Base-by-base conservation (phyloP, 2,113 vertebrate genomes). In the Trochalopteron elliotii region DNA sequence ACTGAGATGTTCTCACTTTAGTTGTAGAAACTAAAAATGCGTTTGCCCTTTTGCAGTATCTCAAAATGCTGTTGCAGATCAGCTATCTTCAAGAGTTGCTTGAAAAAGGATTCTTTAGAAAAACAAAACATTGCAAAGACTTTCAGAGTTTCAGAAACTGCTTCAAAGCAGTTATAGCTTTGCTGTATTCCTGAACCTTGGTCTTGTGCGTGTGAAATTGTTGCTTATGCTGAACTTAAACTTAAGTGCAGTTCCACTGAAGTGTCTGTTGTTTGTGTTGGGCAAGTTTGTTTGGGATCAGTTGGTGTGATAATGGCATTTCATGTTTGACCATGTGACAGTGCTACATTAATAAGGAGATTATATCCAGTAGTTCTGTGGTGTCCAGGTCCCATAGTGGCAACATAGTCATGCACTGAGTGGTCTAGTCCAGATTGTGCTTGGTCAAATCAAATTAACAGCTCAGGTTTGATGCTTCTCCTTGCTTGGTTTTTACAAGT, bases 61-160 rank as follows among this genome's bases (percentile, higher is more conserved):
- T 92, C 74, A 86, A 71, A 90, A 84, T 86, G 77, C 28, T 53
- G 8, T 45, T 87, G 33, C 61, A 92, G 79, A 59, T 91, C 33
- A 91, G 45, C 75, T 76, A 25, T 61, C 87, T 83, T 80, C 45
- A 61, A 13, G 31, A 79, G 22, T 49, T 76, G 11, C 35, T 72
- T 33, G 9, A 31, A 61, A 76, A 78, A 92, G 15, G 18, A 35
- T 94, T 82, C 47, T 56, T n/a, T 61, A 82, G 16, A 83, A 24
- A 40, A 75, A 37, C 12, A 17, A 20, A 18, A 24, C 7, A 0
- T 86, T 80, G 22, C 35, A 15, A 30, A 80, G 42, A 15, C 24
- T 83, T 93, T 44, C 16, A 24, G 61, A 90, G 5, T 5, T 80
- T 93, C 42, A 53, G 30, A 67, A 77, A 42, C 18, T 45, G 5